Evolutionary conservation across 2,113 vertebrate species (phyloP).

Genomic region (Oryctolagus cuniculus): mOryCun1.1 NC_091449.1:66724001-66724500

Average conservation of each 20-base stretch:
- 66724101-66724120: conserved; percentile 59
- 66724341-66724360: accelerated
- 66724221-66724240: not conserved
- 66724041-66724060: conserved; percentile 40
- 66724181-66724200: not conserved
- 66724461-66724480: not conserved
- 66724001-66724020: conserved; percentile 41
- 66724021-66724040: conserved; percentile 59
- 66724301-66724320: not conserved
- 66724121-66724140: not conserved
- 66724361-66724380: not conserved
- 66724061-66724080: conserved; percentile 53
- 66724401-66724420: not conserved
- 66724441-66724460: accelerated
- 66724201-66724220: conserved; percentile 40
- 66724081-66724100: conserved; percentile 1
- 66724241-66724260: not conserved
- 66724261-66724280: not conserved
- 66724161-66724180: not conserved
- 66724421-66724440: not conserved
- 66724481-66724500: not conserved
- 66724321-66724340: not conserved
- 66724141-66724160: not conserved
- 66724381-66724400: accelerated
- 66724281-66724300: not conserved